A percentile compares a stretch with the other conserved stretches of the same genome.
Evolutionary conservation across 2,113 vertebrate genomes (phyloP).

Genomic region (Colinus virginianus): DNA sequence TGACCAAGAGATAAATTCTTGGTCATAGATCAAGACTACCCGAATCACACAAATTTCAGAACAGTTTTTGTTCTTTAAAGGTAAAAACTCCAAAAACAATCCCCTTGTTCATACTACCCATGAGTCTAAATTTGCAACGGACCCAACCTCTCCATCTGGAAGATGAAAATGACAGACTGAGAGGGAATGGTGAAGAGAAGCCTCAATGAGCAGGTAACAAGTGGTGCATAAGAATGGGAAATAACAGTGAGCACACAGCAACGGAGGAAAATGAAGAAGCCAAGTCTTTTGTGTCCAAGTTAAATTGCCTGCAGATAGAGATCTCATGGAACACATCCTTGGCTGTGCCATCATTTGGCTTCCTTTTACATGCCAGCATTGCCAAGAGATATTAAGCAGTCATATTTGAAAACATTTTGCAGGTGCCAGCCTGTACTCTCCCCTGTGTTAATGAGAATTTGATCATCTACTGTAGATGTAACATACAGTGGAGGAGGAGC

Average conservation of each 20-base stretch:
- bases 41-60: not conserved
- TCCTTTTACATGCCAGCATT: conserved; percentile 18
- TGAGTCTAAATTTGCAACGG: not conserved
- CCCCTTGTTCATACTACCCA: not conserved
- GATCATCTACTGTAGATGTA: conserved; percentile 55
- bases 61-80: not conserved
- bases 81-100: not conserved
- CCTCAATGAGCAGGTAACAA: not conserved
- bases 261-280: conserved; percentile 1
- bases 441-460: conserved; percentile 67
- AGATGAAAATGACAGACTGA: not conserved
- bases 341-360: conserved; percentile 53
- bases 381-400: conserved; percentile 72
- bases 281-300: conserved; percentile 19
- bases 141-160: not conserved
- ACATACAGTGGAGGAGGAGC: conserved; percentile 27
- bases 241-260: not conserved
- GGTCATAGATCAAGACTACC: not conserved
- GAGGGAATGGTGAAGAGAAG: not conserved
- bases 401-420: conserved; percentile 67
- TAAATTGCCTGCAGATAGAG: conserved; percentile 53
- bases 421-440: conserved; percentile 67
- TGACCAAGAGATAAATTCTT: not conserved
- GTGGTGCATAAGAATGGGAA: not conserved
- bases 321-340: conserved; percentile 44